Evolutionary conservation across 2,797 vertebrate species (phyloP).

Genomic region (Falco cherrug): DNA sequence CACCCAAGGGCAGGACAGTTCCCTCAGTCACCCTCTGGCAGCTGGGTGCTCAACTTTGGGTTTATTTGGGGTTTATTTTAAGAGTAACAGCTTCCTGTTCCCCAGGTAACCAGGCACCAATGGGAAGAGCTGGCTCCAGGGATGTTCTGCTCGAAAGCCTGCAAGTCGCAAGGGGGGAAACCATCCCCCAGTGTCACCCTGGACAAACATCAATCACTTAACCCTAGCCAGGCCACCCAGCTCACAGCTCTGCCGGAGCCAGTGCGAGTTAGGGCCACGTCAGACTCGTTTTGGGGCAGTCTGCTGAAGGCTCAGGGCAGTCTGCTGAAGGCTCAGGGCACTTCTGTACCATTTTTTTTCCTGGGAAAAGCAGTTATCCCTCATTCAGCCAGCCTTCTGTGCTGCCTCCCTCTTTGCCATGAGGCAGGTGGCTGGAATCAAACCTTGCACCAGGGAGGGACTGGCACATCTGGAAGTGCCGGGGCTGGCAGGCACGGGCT

Average conservation of each 20-base stretch:
- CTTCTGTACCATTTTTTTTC: fast-evolving
- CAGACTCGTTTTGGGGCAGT: not conserved
- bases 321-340: fast-evolving
- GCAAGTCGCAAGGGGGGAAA: not conserved
- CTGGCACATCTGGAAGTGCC: not conserved
- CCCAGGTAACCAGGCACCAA: not conserved
- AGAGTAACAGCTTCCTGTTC: not conserved
- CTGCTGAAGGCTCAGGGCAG: too few relatives aligned
- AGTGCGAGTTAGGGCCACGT: fast-evolving
- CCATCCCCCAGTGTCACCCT: not conserved
- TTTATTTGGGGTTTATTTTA: not conserved
- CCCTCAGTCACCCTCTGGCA: not conserved
- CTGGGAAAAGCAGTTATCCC: not conserved
- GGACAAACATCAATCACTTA: not conserved
- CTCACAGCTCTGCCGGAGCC: not conserved
- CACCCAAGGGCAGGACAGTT: fast-evolving
- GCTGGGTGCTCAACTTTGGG: too few relatives aligned
- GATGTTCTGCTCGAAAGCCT: fast-evolving
- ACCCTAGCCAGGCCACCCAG: not conserved
- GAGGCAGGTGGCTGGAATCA: not conserved
- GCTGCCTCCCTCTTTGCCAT: not conserved
- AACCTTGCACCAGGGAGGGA: fast-evolving
- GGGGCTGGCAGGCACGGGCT: not conserved
- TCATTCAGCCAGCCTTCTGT: not conserved
- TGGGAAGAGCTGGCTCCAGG: not conserved